A percentile compares a stretch with the other conserved stretches of the same genome.
phyloP scores from a whole-genome alignment of 2,888 invertebrate species.

The Cantharis lateralis region DNA sequence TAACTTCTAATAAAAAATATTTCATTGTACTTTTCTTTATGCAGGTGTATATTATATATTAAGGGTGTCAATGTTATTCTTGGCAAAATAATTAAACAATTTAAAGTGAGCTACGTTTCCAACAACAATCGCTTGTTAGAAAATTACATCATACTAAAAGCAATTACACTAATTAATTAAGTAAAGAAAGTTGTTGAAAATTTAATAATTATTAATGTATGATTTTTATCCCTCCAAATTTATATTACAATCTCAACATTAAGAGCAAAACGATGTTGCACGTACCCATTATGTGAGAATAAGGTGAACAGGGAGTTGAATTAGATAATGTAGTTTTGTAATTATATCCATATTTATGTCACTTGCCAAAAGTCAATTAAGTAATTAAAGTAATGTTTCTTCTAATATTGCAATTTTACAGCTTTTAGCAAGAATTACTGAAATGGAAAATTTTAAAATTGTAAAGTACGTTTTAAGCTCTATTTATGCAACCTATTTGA shows the following conservation, averaged over 20 bases:
- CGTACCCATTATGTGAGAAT: slow-evolving; percentile 21
- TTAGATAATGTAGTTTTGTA: slow-evolving; percentile 32
- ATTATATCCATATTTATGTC: slow-evolving; percentile 30
- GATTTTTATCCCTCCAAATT: slow-evolving; percentile 1
- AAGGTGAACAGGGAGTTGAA: slow-evolving; percentile 22
- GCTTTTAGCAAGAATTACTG: background rate
- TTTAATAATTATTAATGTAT: background rate
- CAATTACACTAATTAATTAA: background rate
- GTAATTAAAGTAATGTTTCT: background rate
- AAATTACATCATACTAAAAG: background rate
- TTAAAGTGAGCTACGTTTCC: background rate
- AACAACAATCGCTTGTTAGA: background rate
- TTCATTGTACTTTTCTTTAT: no score
- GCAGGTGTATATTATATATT: background rate
- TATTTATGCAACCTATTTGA: background rate
- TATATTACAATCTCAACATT: slow-evolving; percentile 9
- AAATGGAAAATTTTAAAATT: background rate
- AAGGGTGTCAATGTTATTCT: background rate
- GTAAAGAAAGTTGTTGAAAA: background rate
- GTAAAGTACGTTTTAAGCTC: background rate
- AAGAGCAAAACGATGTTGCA: slow-evolving; percentile 22
- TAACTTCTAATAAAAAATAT: no score
- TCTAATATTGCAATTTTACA: background rate
- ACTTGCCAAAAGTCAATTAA: slow-evolving; percentile 12
- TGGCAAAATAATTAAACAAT: background rate